These are phyloP conservation scores for Agriotes lineatus DNA, from an alignment of 2,888 invertebrate genomes.

Conservation along the genomic window DNA sequence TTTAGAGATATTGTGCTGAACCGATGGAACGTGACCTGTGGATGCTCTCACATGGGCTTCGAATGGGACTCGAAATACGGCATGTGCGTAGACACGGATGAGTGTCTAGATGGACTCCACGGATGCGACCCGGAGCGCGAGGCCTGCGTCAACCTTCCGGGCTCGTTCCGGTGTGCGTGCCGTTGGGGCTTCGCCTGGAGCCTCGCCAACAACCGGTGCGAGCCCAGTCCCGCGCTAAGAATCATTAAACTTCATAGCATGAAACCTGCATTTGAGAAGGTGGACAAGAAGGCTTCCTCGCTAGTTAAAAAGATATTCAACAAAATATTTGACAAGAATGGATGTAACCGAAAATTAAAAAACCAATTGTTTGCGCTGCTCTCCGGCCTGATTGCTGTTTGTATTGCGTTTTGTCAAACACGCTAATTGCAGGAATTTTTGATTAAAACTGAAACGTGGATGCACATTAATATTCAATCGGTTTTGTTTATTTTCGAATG, in stretches of 20 bases:
- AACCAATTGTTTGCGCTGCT: conserved; percentile 1
- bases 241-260: conserved; percentile 53
- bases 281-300: conserved; percentile 31
- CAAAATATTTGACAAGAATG: conserved; percentile 17
- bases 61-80: conserved; percentile 72
- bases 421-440: conserved; percentile 20
- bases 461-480: conserved; percentile 17
- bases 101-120: conserved; percentile 66
- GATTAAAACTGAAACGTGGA: conserved; percentile 12
- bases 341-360: background rate
- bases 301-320: conserved; percentile 30
- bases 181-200: conserved; percentile 67
- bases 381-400: conserved; percentile 10
- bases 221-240: conserved; percentile 53
- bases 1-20: conserved; percentile 68
- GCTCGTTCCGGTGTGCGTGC: conserved; percentile 68
- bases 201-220: conserved; percentile 52
- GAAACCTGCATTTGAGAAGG: conserved; percentile 23
- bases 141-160: conserved; percentile 71
- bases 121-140: conserved; percentile 66
- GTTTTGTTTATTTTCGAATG: conserved; percentile 27
- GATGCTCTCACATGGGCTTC: conserved; percentile 69
- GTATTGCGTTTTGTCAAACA: conserved; percentile 13
- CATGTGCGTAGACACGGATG: conserved; percentile 75
- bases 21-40: conserved; percentile 73